These are phyloP conservation scores for Euplexia lucipara DNA, from an alignment of 2,888 invertebrate species.

Conservation along the genomic window DNA sequence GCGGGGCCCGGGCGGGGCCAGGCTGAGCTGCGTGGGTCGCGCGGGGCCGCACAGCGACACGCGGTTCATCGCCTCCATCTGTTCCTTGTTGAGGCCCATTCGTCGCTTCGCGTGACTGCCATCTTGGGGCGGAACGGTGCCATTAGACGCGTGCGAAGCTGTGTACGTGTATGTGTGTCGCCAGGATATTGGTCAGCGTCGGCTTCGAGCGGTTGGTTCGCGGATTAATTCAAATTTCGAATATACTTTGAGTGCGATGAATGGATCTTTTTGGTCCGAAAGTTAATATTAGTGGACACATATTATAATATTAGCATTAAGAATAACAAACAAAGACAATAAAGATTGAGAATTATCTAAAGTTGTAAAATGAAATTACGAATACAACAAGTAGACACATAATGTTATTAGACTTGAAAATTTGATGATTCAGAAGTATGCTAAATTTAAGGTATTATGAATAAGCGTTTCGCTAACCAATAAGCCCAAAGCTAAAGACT, in stretches of 20 bases:
- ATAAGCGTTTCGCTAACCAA: slow-evolving; percentile 63
- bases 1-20: slow-evolving; percentile 78
- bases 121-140: slow-evolving; percentile 89
- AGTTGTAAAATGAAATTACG: background rate
- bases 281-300: slow-evolving; percentile 14
- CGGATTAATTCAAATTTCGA: slow-evolving; percentile 44
- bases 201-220: slow-evolving; percentile 30
- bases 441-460: slow-evolving; percentile 51
- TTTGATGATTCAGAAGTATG: slow-evolving; percentile 36
- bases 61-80: slow-evolving; percentile 90
- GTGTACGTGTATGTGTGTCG: slow-evolving; percentile 65
- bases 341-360: slow-evolving; percentile 1
- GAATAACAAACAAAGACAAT: slow-evolving; percentile 11
- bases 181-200: slow-evolving; percentile 61
- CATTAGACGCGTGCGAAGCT: slow-evolving; percentile 83
- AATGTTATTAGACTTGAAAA: slow-evolving; percentile 6
- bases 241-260: background rate
- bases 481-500: slow-evolving; percentile 62
- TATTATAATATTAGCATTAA: slow-evolving; percentile 12
- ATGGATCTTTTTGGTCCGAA: background rate
- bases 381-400: slow-evolving; percentile 13
- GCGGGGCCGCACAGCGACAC: slow-evolving; percentile 83
- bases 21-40: slow-evolving; percentile 73
- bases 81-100: slow-evolving; percentile 91
- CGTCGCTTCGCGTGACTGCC: slow-evolving; percentile 91